Evolutionary conservation across 2,888 invertebrate genomes (phyloP).

Genomic region (Branchinecta sandiegonensis): DNA sequence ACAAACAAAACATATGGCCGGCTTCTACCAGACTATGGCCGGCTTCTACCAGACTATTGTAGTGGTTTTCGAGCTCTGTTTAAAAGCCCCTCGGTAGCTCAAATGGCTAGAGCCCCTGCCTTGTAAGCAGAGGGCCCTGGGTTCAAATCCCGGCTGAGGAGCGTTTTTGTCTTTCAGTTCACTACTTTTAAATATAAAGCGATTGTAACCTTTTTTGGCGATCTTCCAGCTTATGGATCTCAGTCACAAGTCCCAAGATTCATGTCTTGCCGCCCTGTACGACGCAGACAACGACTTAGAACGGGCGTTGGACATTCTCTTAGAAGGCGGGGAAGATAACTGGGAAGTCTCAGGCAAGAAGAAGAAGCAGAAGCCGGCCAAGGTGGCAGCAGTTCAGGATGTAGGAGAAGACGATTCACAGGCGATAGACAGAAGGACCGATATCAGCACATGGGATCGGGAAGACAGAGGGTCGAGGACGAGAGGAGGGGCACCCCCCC

Average conservation of each 20-base stretch:
- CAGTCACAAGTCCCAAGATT: constrained; percentile 75
- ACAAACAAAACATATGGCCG: too few species aligned
- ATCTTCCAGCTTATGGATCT: constrained; percentile 57
- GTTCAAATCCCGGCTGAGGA: too few species aligned
- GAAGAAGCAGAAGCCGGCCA: constrained; percentile 43
- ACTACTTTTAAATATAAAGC: too few species aligned
- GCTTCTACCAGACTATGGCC: too few species aligned
- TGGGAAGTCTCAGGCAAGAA: constrained; percentile 77
- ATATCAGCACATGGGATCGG: background rate
- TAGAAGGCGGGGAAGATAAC: constrained; percentile 61
- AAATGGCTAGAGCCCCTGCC: too few species aligned
- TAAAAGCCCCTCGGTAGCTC: too few species aligned
- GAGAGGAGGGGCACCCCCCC: constrained; percentile 4
- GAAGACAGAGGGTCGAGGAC: background rate
- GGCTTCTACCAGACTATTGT: too few species aligned
- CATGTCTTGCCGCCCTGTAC: constrained; percentile 78
- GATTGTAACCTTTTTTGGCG: too few species aligned
- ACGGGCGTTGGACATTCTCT: constrained; percentile 61
- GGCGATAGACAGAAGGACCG: background rate
- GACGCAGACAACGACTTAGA: constrained; percentile 81
- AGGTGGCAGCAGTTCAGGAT: background rate
- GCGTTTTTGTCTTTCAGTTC: too few species aligned
- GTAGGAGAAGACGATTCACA: background rate
- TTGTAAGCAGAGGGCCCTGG: too few species aligned
- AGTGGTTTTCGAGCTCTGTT: too few species aligned